phyloP scores from a whole-genome alignment of 2,113 vertebrate species.

The Pachypanchax playfairii region DNA sequence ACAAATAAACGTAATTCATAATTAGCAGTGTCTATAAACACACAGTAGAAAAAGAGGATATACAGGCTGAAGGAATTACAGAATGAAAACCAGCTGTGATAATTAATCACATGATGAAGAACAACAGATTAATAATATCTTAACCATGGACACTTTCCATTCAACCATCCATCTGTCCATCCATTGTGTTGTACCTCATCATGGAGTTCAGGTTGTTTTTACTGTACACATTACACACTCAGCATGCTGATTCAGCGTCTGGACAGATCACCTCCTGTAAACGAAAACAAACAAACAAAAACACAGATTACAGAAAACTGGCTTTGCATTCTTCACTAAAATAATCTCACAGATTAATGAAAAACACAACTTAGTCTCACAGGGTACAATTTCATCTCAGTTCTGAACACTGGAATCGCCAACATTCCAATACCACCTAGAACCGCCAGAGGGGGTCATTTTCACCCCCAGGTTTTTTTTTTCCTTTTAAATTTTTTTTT shows the following conservation, averaged over 20 bases:
- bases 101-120: constrained; percentile 75
- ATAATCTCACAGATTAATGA: neutral
- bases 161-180: constrained; percentile 19
- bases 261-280: constrained; percentile 79
- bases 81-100: neutral
- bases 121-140: constrained; percentile 42
- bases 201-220: neutral
- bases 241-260: constrained; percentile 66
- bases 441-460: too few species aligned
- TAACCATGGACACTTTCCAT: constrained; percentile 4
- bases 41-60: too few species aligned
- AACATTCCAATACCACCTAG: too few species aligned
- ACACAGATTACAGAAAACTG: neutral
- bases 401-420: too few species aligned
- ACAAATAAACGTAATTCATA: too few species aligned
- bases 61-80: constrained; percentile 60
- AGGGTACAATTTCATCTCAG: too few species aligned
- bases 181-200: too few species aligned
- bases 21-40: too few species aligned
- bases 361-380: neutral
- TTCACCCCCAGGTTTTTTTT: too few species aligned
- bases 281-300: constrained; percentile 23
- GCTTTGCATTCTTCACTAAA: rapidly evolving
- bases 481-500: too few species aligned
- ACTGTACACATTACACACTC: neutral